Evolutionary conservation across 2,797 vertebrate species (phyloP).

Genomic region (Centropyge bicolor): DNA sequence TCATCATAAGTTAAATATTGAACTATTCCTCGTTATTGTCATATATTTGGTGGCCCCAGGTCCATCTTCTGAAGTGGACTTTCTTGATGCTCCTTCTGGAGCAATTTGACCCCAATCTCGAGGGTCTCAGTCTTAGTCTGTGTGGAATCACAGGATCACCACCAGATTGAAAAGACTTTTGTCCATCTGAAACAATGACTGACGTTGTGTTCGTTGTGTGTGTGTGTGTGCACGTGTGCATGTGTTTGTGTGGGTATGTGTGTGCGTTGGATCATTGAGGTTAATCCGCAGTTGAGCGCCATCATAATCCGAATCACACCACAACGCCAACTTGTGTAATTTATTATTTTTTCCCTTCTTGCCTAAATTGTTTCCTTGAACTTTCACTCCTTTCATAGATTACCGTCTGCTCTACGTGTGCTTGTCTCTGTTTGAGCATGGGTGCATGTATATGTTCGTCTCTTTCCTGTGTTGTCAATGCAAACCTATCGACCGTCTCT

Average conservation of each 20-base stretch:
- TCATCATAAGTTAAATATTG: not conserved
- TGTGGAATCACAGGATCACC: constrained; percentile 68
- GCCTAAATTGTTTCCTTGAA: constrained; percentile 35
- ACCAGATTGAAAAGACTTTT: constrained; percentile 71
- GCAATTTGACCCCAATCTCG: constrained; percentile 39
- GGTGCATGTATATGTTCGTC: constrained; percentile 30
- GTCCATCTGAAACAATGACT: constrained; percentile 75
- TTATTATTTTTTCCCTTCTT: constrained; percentile 44
- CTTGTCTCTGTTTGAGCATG: constrained; percentile 44
- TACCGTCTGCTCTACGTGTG: constrained; percentile 16
- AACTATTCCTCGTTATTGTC: not conserved
- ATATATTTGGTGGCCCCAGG: constrained; percentile 29
- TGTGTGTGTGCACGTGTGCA: constrained; percentile 19
- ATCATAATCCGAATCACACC: constrained; percentile 80
- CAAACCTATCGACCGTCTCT: constrained; percentile 11
- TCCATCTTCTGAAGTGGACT: constrained; percentile 21
- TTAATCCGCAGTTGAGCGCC: constrained; percentile 75
- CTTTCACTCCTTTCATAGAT: constrained; percentile 16
- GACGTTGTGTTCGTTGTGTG: constrained; percentile 55
- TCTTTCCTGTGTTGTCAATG: constrained; percentile 9
- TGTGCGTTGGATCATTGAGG: constrained; percentile 46
- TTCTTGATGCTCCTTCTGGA: constrained; percentile 43
- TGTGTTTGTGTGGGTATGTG: constrained; percentile 36
- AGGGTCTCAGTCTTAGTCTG: constrained; percentile 39
- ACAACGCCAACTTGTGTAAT: constrained; percentile 62